Evolutionary conservation across 2,797 vertebrate species (phyloP).

Genomic region (Kryptolebias ocellatus): DNA sequence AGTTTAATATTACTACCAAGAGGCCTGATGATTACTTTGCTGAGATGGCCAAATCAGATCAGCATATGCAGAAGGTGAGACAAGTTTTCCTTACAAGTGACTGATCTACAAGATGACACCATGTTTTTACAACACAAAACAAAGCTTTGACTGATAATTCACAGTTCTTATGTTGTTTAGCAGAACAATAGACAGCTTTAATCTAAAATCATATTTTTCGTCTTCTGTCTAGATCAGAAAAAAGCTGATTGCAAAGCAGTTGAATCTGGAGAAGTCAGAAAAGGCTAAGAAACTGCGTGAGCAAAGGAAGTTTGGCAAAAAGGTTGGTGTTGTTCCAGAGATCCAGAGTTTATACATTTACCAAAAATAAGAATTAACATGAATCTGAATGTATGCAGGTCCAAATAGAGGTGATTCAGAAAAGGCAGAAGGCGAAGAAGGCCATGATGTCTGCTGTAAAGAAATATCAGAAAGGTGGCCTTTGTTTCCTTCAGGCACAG

Average conservation of each 20-base stretch:
- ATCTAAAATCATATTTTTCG: background rate
- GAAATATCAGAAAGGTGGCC: slow-evolving; percentile 95
- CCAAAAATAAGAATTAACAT: background rate
- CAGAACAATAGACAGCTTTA: too few species aligned
- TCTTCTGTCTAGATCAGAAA: slow-evolving; percentile 86
- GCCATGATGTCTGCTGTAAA: slow-evolving; percentile 94
- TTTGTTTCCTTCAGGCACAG: background rate
- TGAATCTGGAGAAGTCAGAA: slow-evolving; percentile 91
- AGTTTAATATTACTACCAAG: slow-evolving; percentile 87
- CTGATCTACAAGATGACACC: background rate
- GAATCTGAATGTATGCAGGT: slow-evolving; percentile 79
- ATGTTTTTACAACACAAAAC: background rate
- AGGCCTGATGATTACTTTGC: slow-evolving; percentile 97
- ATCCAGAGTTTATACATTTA: background rate
- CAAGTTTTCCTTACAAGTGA: background rate
- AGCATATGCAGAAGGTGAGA: slow-evolving; percentile 97
- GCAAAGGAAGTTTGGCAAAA: slow-evolving; percentile 96
- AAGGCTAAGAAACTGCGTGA: slow-evolving; percentile 95
- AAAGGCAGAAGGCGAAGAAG: slow-evolving; percentile 94
- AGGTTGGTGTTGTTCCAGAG: slow-evolving; percentile 79
- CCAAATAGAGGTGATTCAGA: slow-evolving; percentile 94
- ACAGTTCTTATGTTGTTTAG: too few species aligned
- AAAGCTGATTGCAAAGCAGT: slow-evolving; percentile 91
- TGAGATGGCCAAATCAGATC: slow-evolving; percentile 98
- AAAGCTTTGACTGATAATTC: too few species aligned